A percentile compares a stretch with the other conserved stretches of the same genome.
Evolutionary conservation across 2,113 vertebrate species (phyloP).

Genomic region (Pyxicephalus adspersus): DNA sequence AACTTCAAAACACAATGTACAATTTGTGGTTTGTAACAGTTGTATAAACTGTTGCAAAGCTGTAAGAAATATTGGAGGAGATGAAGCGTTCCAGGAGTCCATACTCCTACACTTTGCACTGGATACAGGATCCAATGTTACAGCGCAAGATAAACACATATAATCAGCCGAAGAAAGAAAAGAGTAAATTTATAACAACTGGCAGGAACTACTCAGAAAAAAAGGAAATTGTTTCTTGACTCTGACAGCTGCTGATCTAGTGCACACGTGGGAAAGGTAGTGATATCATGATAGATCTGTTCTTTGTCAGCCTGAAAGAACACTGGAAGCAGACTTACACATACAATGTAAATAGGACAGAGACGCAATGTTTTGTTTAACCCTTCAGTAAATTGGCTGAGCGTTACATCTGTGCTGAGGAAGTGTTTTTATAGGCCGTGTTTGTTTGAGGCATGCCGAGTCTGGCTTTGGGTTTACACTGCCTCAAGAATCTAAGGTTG

Average conservation of each 20-base stretch:
- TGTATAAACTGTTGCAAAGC: neutral
- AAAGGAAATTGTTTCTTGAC: slow-evolving; percentile 36
- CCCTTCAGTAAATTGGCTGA: neutral
- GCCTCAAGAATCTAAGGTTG: neutral
- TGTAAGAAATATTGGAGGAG: slow-evolving; percentile 7
- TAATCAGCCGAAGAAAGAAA: slow-evolving; percentile 10
- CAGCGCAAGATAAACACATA: slow-evolving; percentile 24
- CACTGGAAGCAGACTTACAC: slow-evolving; percentile 20
- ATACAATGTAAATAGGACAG: neutral
- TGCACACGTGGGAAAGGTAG: slow-evolving; percentile 42
- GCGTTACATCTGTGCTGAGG: neutral
- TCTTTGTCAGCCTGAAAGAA: slow-evolving; percentile 32
- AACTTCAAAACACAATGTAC: neutral
- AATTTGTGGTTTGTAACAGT: no score
- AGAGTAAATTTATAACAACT: slow-evolving; percentile 22
- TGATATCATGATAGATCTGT: slow-evolving; percentile 48
- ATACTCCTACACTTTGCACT: slow-evolving; percentile 12
- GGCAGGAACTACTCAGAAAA: slow-evolving; percentile 43
- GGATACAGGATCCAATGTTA: slow-evolving; percentile 15
- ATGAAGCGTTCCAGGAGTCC: neutral
- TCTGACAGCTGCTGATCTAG: slow-evolving; percentile 41
- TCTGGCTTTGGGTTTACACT: neutral
- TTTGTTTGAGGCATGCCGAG: neutral
- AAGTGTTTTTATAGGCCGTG: neutral
- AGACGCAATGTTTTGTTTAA: neutral